Evolutionary conservation across 2,113 vertebrate genomes (phyloP).

Genomic region (Procavia capensis): DNA sequence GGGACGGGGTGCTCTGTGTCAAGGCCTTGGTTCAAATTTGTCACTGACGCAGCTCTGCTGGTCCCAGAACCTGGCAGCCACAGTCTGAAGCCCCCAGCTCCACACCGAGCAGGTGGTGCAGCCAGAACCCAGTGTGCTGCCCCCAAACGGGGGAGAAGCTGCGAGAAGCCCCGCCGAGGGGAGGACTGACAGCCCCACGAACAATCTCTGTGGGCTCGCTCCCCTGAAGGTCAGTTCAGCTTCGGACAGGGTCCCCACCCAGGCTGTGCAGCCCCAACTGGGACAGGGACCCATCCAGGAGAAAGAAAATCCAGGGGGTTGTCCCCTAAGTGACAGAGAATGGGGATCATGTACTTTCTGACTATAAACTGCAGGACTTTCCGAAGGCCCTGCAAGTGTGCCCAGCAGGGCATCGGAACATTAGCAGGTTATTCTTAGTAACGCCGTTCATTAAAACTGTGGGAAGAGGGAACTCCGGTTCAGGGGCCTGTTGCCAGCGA

Average conservation of each 20-base stretch:
- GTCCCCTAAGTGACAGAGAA: slow-evolving; percentile 24
- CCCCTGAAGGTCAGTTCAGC: not conserved
- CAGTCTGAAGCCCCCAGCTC: not conserved
- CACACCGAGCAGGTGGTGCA: accelerated
- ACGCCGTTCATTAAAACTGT: accelerated
- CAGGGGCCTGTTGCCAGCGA: accelerated
- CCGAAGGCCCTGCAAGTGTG: not conserved
- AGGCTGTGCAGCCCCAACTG: no score
- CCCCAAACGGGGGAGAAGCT: not conserved
- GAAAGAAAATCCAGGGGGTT: not conserved
- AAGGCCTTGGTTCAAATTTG: not conserved
- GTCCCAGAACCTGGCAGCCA: not conserved
- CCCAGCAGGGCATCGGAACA: accelerated
- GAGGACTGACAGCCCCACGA: no score
- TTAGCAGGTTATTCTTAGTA: accelerated
- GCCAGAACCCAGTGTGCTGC: accelerated
- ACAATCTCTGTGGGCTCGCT: slow-evolving; percentile 53
- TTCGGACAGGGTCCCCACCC: not conserved
- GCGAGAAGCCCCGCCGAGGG: accelerated
- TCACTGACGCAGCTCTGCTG: accelerated
- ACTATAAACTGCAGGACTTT: slow-evolving; percentile 35
- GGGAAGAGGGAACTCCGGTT: accelerated
- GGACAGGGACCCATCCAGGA: slow-evolving; percentile 14
- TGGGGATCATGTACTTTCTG: slow-evolving; percentile 45
- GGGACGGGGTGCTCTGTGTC: no score